Percentiles rank a stretch among this genome's conserved stretches.
Conservation (phyloP, 2,113 vertebrate species). For the Pagrus major region DNA sequence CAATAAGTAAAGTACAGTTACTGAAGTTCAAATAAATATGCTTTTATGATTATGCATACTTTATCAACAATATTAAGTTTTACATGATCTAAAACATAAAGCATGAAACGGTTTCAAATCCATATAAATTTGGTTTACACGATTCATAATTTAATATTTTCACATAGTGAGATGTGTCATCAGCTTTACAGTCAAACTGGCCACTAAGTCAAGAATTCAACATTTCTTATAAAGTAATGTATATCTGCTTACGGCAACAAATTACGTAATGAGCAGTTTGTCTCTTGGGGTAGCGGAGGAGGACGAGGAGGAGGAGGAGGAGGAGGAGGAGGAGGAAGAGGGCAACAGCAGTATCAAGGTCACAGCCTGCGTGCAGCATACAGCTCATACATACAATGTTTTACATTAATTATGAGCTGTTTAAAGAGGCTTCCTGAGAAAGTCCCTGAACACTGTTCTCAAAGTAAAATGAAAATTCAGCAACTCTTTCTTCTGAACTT, state of each 20-base stretch:
- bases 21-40: no score
- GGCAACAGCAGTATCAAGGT: constrained; percentile 34
- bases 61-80: not conserved
- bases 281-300: constrained; percentile 30
- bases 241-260: constrained; percentile 38
- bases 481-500: not conserved
- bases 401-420: constrained; percentile 31
- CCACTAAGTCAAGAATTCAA: not conserved
- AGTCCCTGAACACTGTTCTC: not conserved
- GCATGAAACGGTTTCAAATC: not conserved
- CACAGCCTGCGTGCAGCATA: constrained; percentile 19
- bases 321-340: constrained; percentile 27
- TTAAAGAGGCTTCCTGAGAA: constrained; percentile 16
- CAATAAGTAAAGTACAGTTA: no score
- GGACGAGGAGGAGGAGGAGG: constrained; percentile 19
- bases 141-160: not conserved
- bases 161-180: not conserved
- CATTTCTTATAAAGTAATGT: not conserved
- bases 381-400: constrained; percentile 31
- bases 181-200: not conserved
- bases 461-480: constrained; percentile 4
- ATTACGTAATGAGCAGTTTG: constrained; percentile 50
- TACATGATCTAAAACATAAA: not conserved
- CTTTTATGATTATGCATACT: not conserved
- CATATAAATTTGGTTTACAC: not conserved